Percentiles rank a stretch among this genome's conserved stretches.
These are phyloP conservation scores for Hyphantria cunea DNA, from an alignment of 1,140 invertebrate genomes.

Conservation along the genomic window DNA sequence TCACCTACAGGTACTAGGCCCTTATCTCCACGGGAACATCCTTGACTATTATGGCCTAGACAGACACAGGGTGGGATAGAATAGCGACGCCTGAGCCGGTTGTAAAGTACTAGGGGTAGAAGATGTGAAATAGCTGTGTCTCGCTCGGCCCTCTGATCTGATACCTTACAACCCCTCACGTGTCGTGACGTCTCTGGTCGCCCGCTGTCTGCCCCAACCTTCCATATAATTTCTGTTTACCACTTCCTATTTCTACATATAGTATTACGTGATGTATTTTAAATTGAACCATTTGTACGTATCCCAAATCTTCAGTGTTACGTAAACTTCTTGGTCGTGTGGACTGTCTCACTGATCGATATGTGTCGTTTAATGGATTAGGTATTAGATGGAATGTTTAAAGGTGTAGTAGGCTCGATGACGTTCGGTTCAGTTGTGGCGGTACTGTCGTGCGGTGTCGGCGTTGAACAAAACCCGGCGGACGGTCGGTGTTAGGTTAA, in stretches of 20 bases:
- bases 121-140: too few relatives aligned
- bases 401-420: slow-evolving; percentile 31
- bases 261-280: too few relatives aligned
- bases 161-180: too few relatives aligned
- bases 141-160: too few relatives aligned
- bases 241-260: too few relatives aligned
- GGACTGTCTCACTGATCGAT: slow-evolving; percentile 46
- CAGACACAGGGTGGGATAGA: too few relatives aligned
- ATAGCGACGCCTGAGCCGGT: too few relatives aligned
- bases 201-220: too few relatives aligned
- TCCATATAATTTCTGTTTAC: too few relatives aligned
- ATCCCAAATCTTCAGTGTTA: slow-evolving; percentile 13
- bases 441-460: slow-evolving; percentile 36
- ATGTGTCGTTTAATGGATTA: slow-evolving; percentile 31
- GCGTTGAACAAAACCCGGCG: slow-evolving; percentile 57
- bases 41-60: background rate
- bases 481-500: slow-evolving; percentile 64
- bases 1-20: slow-evolving; percentile 15
- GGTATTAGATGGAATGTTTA: slow-evolving; percentile 23
- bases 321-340: slow-evolving; percentile 23
- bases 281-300: too few relatives aligned
- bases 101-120: too few relatives aligned
- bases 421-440: slow-evolving; percentile 29
- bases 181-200: too few relatives aligned
- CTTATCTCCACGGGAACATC: slow-evolving; percentile 17